Conservation (phyloP, 2,113 vertebrate genomes). For the Vidua macroura region DNA sequence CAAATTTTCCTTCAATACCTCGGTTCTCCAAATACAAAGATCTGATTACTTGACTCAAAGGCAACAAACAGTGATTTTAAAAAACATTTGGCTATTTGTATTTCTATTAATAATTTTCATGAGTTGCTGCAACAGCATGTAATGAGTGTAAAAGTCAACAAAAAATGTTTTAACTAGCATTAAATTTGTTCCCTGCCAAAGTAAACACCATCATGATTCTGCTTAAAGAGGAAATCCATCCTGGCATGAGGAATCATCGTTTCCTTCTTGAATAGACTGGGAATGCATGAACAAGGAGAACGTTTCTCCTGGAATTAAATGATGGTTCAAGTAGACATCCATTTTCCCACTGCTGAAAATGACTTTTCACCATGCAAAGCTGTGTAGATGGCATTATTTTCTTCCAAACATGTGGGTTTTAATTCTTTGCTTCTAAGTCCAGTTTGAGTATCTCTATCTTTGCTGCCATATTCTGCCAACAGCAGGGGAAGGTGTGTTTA, state of each 20-base stretch:
- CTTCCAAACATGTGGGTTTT: accelerated
- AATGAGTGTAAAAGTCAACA: slow-evolving; percentile 61
- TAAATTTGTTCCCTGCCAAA: slow-evolving; percentile 36
- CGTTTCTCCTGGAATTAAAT: not conserved
- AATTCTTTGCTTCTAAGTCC: not conserved
- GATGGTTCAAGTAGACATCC: not conserved
- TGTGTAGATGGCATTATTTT: not conserved
- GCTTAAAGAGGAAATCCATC: slow-evolving; percentile 17
- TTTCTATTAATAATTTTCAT: slow-evolving; percentile 16
- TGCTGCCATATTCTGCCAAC: not conserved
- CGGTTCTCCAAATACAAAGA: not conserved
- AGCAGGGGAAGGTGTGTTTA: not conserved
- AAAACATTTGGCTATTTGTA: slow-evolving; percentile 43
- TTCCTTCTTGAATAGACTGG: not conserved
- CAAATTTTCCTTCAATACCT: not conserved
- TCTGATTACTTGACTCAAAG: slow-evolving; percentile 34
- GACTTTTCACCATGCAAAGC: not conserved
- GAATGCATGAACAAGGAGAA: not conserved
- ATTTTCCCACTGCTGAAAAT: not conserved
- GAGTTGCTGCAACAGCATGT: slow-evolving; percentile 3
- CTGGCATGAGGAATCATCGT: not conserved
- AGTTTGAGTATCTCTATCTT: not conserved
- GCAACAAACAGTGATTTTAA: slow-evolving; percentile 36
- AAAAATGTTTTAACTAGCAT: slow-evolving; percentile 9
- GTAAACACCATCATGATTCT: slow-evolving; percentile 8